Evolutionary conservation across 2,888 invertebrate species (phyloP), one percentile per base, ranked within the genome.

Genomic region (Mactromeris polynyma): DNA sequence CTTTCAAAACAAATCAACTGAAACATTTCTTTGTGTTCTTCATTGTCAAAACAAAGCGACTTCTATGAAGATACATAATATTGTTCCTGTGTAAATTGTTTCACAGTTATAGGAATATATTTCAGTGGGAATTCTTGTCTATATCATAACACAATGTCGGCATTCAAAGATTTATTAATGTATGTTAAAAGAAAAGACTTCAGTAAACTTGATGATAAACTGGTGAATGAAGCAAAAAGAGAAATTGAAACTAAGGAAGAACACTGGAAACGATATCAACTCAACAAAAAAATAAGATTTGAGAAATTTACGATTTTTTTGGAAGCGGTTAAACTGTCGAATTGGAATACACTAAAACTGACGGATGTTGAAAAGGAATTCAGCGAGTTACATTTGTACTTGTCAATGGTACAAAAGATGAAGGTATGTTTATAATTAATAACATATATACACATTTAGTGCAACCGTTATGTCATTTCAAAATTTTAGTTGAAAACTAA

Each of bases 1-100:
- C 58, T 64, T 64, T 64, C 58, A 64, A 64, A 64, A 64, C 26
- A 1, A 64, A 64, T 64, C 58, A 64, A 64, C 58, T 64, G 58
- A 26, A 64, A 64, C 58, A 11, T 2, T 64, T 26, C 26, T 26
- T 64, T 64, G 58, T 58, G 58, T 4, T 58, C 58, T 3, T 21
- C 58, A 58, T 58, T 58, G n/a, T n/a, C n/a, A n/a, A 58, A 58
- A 58, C 11, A 42, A 58, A 9, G 19, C 19, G 1, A 64, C 6
- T 64, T 26, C 58, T 64, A 9, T n/a, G 26, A 64, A 64, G 58
- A 64, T 26, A 64, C 26, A 9, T 64, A 64, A 64, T 64, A 64
- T 26, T 64, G 58, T 64, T 64, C 58, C 58, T 21, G 58, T 26
- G 26, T 64, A 21, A 4, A 19, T 2, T 54, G 54, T 54, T n/a